These are phyloP conservation scores for Amphiura filiformis DNA, from an alignment of 35 echinoderm and acorn worm genomes.

Conservation along the genomic window DNA sequence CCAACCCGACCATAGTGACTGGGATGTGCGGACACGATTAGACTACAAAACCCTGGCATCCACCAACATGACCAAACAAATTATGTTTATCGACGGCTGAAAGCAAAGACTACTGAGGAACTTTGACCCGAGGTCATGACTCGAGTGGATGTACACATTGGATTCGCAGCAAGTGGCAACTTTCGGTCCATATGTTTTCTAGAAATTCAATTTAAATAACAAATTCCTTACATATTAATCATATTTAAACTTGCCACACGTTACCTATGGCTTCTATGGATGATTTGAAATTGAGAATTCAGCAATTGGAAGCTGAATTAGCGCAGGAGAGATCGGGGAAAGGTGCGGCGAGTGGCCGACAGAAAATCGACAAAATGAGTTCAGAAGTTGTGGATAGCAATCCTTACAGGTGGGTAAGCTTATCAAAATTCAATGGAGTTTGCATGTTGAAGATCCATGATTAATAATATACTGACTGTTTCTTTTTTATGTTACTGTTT, in stretches of 20 bases:
- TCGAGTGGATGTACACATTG: too few relatives aligned
- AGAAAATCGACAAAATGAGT: constrained; percentile 96
- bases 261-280: constrained; percentile 50
- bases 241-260: background rate
- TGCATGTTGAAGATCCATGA: background rate
- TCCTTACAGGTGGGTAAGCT: constrained; percentile 75
- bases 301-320: constrained; percentile 66
- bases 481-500: constrained; percentile 4
- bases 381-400: constrained; percentile 98
- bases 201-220: too few relatives aligned
- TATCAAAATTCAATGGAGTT: background rate
- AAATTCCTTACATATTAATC: too few relatives aligned
- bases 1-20: too few relatives aligned
- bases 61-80: too few relatives aligned
- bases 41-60: too few relatives aligned
- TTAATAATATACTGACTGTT: background rate
- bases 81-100: too few relatives aligned
- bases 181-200: too few relatives aligned
- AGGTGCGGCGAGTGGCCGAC: constrained; percentile 12
- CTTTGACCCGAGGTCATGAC: too few relatives aligned
- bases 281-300: constrained; percentile 63
- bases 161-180: too few relatives aligned
- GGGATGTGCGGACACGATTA: too few relatives aligned
- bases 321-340: constrained; percentile 35
- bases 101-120: too few relatives aligned